These are phyloP conservation scores for Cottus gobio DNA, from an alignment of 2,113 vertebrate species.

Conservation along the genomic window DNA sequence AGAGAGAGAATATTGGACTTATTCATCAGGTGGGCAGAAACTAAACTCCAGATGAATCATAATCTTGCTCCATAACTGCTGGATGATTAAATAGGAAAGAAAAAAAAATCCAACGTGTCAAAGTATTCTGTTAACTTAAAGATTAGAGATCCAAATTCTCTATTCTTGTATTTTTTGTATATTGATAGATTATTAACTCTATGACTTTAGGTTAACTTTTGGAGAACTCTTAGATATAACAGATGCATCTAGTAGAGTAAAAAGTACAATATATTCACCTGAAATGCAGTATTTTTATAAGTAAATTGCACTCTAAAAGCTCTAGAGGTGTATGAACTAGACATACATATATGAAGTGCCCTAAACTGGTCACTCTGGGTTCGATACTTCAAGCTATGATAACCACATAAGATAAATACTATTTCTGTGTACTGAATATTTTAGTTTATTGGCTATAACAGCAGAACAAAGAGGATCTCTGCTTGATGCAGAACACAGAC, in stretches of 20 bases:
- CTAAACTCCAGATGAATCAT: not conserved
- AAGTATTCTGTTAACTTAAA: no score
- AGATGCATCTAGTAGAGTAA: not conserved
- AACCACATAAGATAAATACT: not conserved
- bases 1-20: not conserved
- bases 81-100: not conserved
- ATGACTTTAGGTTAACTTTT: not conserved
- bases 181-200: not conserved
- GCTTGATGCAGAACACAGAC: not conserved
- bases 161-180: not conserved
- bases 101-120: no score
- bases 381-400: not conserved
- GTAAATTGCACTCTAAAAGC: not conserved
- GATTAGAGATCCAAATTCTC: no score
- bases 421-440: not conserved
- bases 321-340: not conserved
- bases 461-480: not conserved
- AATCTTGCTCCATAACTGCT: not conserved
- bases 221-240: not conserved
- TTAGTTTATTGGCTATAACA: not conserved
- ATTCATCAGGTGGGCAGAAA: not conserved
- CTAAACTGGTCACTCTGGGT: conserved; percentile 13
- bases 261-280: not conserved
- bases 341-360: not conserved
- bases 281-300: not conserved